phyloP scores from a whole-genome alignment of 2,797 vertebrate species.

The Pangasius larnaudii region DNA sequence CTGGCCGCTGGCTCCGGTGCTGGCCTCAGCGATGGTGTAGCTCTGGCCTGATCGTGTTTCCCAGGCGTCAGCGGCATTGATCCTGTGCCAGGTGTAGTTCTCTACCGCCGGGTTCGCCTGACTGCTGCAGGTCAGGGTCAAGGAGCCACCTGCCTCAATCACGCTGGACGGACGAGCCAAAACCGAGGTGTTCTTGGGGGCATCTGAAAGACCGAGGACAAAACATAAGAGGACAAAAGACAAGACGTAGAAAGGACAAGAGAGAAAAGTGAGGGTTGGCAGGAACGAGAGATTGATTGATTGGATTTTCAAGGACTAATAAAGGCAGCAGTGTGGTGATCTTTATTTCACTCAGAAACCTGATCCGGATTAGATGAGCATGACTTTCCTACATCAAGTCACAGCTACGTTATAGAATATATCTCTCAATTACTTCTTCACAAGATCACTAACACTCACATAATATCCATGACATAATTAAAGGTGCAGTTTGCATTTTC shows the following conservation, averaged over 20 bases:
- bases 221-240: not conserved
- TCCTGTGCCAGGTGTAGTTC: constrained; percentile 81
- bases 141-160: constrained; percentile 76
- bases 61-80: constrained; percentile 67
- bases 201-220: constrained; percentile 64
- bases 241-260: not conserved
- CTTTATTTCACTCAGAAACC: constrained; percentile 43
- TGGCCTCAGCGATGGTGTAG: constrained; percentile 78
- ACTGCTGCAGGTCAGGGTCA: constrained; percentile 81
- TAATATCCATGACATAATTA: not conserved
- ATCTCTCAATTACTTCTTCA: not conserved
- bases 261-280: not conserved
- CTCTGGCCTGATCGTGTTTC: constrained; percentile 73
- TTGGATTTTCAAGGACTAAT: constrained; percentile 43
- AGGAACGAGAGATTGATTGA: constrained; percentile 21
- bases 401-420: not conserved
- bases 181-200: constrained; percentile 80
- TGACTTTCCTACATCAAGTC: constrained; percentile 19
- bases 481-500: not conserved
- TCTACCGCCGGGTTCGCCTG: constrained; percentile 79
- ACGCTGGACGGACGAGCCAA: constrained; percentile 77
- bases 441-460: not conserved
- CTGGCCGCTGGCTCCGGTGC: constrained; percentile 75
- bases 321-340: constrained; percentile 34
- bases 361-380: constrained; percentile 25